A percentile compares a stretch with the other conserved stretches of the same genome.
phyloP scores from a whole-genome alignment of 2,797 vertebrate genomes.

The Gadopsis bispinosus region DNA sequence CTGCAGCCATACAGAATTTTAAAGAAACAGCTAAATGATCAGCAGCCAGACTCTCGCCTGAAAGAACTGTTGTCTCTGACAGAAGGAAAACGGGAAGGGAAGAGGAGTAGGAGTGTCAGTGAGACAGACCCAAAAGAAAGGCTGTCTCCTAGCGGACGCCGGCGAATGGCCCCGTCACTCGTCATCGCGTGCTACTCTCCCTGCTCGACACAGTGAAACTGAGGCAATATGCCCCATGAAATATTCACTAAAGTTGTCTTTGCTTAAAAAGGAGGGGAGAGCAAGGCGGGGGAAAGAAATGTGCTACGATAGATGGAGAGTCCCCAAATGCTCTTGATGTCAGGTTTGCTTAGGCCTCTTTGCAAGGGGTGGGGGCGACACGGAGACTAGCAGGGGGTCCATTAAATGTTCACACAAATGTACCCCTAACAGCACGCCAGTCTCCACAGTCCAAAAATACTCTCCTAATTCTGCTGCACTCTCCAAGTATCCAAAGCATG shows the following conservation, averaged over 20 bases:
- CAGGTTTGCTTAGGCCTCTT: conserved; percentile 67
- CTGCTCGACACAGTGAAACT: conserved; percentile 62
- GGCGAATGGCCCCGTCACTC: conserved; percentile 55
- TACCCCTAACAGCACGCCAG: conserved; percentile 34
- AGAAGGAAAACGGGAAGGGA: conserved; percentile 58
- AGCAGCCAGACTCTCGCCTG: conserved; percentile 50
- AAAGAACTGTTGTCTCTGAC: conserved; percentile 57
- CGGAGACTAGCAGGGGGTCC: conserved; percentile 63
- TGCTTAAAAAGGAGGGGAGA: conserved; percentile 57
- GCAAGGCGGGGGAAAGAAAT: conserved; percentile 4
- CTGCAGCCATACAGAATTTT: conserved; percentile 54
- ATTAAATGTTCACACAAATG: conserved; percentile 77
- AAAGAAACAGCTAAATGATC: conserved; percentile 64
- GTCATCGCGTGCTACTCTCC: conserved; percentile 69
- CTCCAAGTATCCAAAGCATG: conserved; percentile 30
- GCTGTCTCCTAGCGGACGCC: conserved; percentile 65
- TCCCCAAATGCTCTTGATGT: conserved; percentile 71
- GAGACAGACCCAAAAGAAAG: conserved; percentile 63
- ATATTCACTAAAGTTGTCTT: conserved; percentile 80
- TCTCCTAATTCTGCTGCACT: conserved; percentile 36
- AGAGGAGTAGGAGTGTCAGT: conserved; percentile 49
- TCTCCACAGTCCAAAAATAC: conserved; percentile 35
- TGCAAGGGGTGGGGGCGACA: conserved; percentile 21
- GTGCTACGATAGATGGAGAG: conserved; percentile 50
- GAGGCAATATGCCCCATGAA: conserved; percentile 78